Evolutionary conservation across 2,113 vertebrate species (phyloP), one percentile per base, ranked within the genome.

Genomic region (Tachycineta bicolor): DNA sequence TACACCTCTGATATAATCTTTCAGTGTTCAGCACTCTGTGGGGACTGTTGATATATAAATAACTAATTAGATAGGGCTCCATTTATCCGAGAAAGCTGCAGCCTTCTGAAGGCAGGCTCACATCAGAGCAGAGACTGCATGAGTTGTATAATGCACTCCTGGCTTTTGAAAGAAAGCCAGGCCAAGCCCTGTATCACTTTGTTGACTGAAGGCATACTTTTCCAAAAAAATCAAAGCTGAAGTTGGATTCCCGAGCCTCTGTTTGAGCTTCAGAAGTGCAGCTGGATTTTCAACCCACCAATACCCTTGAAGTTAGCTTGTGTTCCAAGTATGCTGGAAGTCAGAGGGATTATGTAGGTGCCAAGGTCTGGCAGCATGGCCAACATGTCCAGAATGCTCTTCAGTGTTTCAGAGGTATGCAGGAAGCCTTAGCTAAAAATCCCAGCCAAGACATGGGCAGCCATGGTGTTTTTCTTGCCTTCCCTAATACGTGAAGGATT

Each of bases 51-150:
- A 86, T 83, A 68, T 14, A 84, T n/a, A 94, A 96, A 75, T 49
- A 93, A 47, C 91, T 92, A 82, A 96, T 84, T 92, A 96, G 93
- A 95, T 94, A 94, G 93, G 56, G 58, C n/a, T 87, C 29, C 23
- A 26, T 70, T 90, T 94, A 81, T 67, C 82, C 9, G 4, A 74
- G 50, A 85, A 89, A 89, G 59, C 43, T 50, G 53, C 49, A 77
- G 75, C 4, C 59, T 83, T 79, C 70, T 62, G 62, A 87, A 79
- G 63, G 62, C 67, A 80, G 80, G 23, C 41, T 52, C 5, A 12
- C 50, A 90, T 52, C 60, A 88, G 43, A 76, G 70, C 29, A 69
- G 74, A 82, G 77, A 50, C 67, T 58, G 31, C 87, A 24, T 5
- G 26, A 63, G 55, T 16, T 93, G 22, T 37, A 41, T 69, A 85